A percentile compares a stretch with the other conserved stretches of the same genome.
Conservation (phyloP, 1,140 invertebrate genomes). For the Rhysida immarginata region DNA sequence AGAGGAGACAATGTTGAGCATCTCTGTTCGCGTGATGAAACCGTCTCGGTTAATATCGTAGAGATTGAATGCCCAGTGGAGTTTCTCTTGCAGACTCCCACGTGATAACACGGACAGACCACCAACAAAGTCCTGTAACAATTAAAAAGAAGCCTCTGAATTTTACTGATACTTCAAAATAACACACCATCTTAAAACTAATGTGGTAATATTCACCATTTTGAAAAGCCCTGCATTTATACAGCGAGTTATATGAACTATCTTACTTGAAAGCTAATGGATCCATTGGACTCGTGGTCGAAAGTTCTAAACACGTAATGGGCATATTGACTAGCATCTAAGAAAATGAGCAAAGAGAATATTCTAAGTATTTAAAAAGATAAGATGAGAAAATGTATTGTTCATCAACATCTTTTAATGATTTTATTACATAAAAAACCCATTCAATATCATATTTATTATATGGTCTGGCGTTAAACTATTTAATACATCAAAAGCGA, state of each 20-base stretch:
- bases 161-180: too few species aligned
- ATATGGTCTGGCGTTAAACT: too few species aligned
- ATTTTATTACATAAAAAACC: too few species aligned
- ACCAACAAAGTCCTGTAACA: conserved; percentile 21
- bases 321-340: conserved; percentile 24
- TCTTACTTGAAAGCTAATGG: conserved; percentile 25
- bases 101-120: conserved; percentile 21
- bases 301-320: conserved; percentile 27
- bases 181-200: too few species aligned
- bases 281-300: conserved; percentile 23
- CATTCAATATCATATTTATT: too few species aligned
- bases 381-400: too few species aligned
- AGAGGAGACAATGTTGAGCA: conserved; percentile 16
- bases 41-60: conserved; percentile 28
- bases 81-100: conserved; percentile 18
- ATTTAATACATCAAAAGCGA: too few species aligned
- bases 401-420: too few species aligned
- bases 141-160: too few species aligned
- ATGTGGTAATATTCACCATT: conserved; percentile 4
- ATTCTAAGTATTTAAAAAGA: background rate
- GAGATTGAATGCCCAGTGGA: conserved; percentile 25
- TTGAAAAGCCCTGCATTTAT: background rate
- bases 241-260: too few species aligned
- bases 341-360: too few species aligned
- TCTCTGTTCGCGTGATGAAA: conserved; percentile 17